These are phyloP conservation scores for Macropis europaea DNA, from an alignment of 2,888 invertebrate species.

Conservation along the genomic window DNA sequence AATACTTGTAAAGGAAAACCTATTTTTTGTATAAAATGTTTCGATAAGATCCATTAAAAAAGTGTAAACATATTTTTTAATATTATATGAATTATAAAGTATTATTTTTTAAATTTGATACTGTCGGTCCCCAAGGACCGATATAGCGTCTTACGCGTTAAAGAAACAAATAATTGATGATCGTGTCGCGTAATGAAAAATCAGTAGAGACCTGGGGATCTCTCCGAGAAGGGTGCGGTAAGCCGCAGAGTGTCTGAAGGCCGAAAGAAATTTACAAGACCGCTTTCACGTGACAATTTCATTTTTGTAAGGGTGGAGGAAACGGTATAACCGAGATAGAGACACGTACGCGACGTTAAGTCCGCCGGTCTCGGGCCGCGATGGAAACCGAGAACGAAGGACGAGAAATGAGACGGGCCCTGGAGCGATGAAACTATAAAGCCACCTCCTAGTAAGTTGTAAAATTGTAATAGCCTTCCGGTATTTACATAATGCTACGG, in stretches of 20 bases:
- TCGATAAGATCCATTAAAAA: too few relatives aligned
- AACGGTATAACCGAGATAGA: conserved; percentile 9
- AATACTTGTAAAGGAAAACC: too few relatives aligned
- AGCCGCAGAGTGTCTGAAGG: conserved; percentile 13
- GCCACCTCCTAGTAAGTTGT: conserved; percentile 75
- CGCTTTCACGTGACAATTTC: conserved; percentile 42
- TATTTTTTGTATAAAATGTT: too few relatives aligned
- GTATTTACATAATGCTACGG: conserved; percentile 77
- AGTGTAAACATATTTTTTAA: too few relatives aligned
- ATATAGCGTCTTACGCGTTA: too few relatives aligned
- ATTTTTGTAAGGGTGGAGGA: conserved; percentile 31
- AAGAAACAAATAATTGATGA: background rate
- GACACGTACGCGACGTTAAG: conserved; percentile 22
- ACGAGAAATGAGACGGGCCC: conserved; percentile 47
- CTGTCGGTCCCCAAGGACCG: too few relatives aligned
- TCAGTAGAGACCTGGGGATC: background rate
- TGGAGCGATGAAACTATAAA: conserved; percentile 75
- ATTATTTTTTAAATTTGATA: too few relatives aligned
- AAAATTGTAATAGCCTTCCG: conserved; percentile 78
- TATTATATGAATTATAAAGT: too few relatives aligned
- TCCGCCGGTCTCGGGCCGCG: background rate
- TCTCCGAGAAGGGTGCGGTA: background rate
- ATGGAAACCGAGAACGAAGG: conserved; percentile 15
- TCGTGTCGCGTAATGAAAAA: background rate
- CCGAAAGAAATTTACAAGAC: background rate